phyloP scores from a whole-genome alignment of 1,140 invertebrate genomes.

The Drosophila sturtevanti region DNA sequence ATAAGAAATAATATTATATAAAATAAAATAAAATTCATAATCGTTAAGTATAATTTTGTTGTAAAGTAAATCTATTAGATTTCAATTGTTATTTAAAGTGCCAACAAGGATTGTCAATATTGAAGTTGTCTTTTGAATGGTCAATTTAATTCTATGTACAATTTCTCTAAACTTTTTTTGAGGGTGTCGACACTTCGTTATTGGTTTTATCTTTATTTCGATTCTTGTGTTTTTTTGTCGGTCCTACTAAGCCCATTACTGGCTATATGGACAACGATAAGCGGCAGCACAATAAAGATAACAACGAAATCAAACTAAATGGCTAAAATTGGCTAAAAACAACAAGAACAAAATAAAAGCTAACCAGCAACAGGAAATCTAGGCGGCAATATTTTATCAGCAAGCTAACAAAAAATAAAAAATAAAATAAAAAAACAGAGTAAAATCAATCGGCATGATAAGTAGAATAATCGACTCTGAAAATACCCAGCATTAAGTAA shows the following conservation, averaged over 20 bases:
- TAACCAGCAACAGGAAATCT: slow-evolving; percentile 70
- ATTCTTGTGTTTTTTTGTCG: slow-evolving; percentile 8
- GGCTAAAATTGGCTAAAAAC: slow-evolving; percentile 72
- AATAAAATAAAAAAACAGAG: not conserved
- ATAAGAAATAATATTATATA: too few relatives aligned
- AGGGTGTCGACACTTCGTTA: not conserved
- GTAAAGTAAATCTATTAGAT: too few relatives aligned
- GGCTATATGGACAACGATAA: slow-evolving; percentile 61
- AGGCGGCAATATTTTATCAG: slow-evolving; percentile 63
- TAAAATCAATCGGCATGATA: not conserved
- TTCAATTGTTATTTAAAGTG: too few relatives aligned
- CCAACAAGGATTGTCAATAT: too few relatives aligned
- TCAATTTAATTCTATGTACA: too few relatives aligned
- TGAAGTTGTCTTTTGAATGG: too few relatives aligned
- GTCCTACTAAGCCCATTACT: slow-evolving; percentile 66
- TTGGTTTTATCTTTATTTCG: not conserved
- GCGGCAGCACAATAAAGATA: slow-evolving; percentile 74
- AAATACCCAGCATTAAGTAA: not conserved
- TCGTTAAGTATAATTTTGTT: too few relatives aligned
- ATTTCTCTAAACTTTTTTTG: too few relatives aligned
- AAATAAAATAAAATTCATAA: too few relatives aligned
- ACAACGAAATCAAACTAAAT: slow-evolving; percentile 77
- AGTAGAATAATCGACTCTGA: not conserved
- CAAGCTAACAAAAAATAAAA: slow-evolving; percentile 27
- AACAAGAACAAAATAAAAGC: slow-evolving; percentile 39